Conservation (phyloP, 1,140 invertebrate genomes). For the Aphidius ervi region DNA sequence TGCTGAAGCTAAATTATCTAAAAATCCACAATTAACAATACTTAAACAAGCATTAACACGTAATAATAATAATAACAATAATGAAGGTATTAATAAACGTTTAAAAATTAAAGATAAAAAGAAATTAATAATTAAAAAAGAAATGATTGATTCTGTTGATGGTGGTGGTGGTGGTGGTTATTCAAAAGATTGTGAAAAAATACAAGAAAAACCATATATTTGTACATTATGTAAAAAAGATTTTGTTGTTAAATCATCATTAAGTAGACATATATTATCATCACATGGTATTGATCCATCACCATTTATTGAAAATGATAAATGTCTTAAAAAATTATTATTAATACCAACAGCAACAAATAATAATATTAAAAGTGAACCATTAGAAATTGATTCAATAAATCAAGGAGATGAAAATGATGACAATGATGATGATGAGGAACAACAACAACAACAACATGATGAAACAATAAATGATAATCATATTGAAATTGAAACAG, state of each 20-base stretch:
- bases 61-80: constrained; percentile 41
- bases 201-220: constrained; percentile 46
- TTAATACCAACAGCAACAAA: constrained; percentile 21
- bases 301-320: constrained; percentile 43
- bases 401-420: constrained; percentile 24
- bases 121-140: constrained; percentile 31
- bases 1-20: constrained; percentile 48
- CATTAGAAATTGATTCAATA: constrained; percentile 6
- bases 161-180: constrained; percentile 25
- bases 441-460: constrained; percentile 33
- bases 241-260: constrained; percentile 45
- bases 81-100: constrained; percentile 32
- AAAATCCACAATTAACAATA: constrained; percentile 50
- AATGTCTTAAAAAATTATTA: constrained; percentile 37
- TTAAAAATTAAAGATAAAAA: constrained; percentile 30
- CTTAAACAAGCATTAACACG: constrained; percentile 49
- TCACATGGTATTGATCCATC: constrained; percentile 48
- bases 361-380: no score
- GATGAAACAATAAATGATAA: constrained; percentile 37
- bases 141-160: constrained; percentile 34
- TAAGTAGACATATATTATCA: constrained; percentile 51
- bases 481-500: constrained; percentile 45
- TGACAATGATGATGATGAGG: constrained; percentile 34
- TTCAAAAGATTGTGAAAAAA: constrained; percentile 43
- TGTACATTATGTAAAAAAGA: constrained; percentile 51